Conservation (phyloP, 2,888 invertebrate species). For the Acanthosepion esculentum region DNA sequence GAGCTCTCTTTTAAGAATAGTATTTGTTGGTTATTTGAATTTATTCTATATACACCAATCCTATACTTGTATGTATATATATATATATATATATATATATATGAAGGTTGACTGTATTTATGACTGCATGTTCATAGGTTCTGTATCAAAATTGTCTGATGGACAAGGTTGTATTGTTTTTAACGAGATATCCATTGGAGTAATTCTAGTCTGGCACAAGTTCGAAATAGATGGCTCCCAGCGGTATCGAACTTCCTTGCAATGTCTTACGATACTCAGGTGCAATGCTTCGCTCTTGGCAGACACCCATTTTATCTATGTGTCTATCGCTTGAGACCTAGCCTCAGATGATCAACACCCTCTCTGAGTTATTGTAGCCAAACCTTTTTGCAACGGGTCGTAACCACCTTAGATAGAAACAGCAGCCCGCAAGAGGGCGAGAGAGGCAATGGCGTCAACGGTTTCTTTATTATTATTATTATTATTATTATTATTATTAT, state of each 20-base stretch:
- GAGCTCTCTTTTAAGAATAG: no score
- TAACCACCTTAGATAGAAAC: background rate
- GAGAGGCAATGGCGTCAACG: background rate
- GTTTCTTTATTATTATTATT: background rate
- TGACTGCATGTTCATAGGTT: no score
- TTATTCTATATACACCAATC: no score
- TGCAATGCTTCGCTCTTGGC: background rate
- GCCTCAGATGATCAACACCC: background rate
- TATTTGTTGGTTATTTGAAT: no score
- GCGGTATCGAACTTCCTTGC: background rate
- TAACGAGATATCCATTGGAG: background rate
- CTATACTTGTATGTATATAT: no score
- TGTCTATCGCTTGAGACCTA: background rate
- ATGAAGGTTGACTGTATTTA: no score
- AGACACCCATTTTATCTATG: background rate
- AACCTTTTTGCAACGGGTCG: background rate
- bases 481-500: constrained; percentile 1
- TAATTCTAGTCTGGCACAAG: background rate
- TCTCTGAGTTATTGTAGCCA: background rate
- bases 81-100: no score
- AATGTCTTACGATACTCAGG: background rate
- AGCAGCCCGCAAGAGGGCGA: background rate
- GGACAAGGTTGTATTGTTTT: no score
- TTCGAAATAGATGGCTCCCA: background rate
- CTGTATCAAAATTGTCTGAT: no score